Evolutionary conservation across 2,113 vertebrate genomes (phyloP), one percentile per base, ranked within the genome.

Genomic region (Erythrocercus mccallii): DNA sequence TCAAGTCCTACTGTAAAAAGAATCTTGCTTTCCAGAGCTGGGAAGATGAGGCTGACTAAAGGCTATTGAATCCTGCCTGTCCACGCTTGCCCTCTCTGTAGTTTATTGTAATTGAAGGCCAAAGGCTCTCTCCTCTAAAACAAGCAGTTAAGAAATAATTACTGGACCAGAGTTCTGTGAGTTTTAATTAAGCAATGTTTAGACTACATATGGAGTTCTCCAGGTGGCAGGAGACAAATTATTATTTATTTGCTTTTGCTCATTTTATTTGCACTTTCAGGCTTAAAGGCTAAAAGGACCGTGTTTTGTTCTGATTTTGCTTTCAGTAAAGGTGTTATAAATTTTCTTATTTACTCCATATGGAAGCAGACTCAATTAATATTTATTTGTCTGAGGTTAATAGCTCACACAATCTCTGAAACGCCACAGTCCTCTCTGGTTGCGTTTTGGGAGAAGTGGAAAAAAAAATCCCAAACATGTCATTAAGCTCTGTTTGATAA

Each of bases 241-340:
- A 91, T 86, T 95, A 94, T 96, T 94, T 95, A 95, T 95, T 94
- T 89, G 16, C 2, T 81, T 80, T 93, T 71, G 18, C 25, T 88
- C 9, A 37, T 93, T 95, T 95, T 90, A 83, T 86, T 93, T 92
- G 33, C 35, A 70, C 88, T 96, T 90, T 86, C 79, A 88, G 50
- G 50, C 45, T 92, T 88, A 77, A 82, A 93, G 71, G 58, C 50
- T 61, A 65, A 90, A 80, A 71, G 62, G 35, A 84, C 33, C 68
- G 42, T 40, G 40, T 77, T 93, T 82, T 92, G 23, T 86, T 88
- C 65, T 70, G 73, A 88, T 89, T 94, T 82, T 86, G 11, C n/a
- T 92, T 79, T 91, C 57, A 45, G 42, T 74, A 60, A 87, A 74
- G 22, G 40, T 92, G 40, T 12, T 81, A 74, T 81, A 89, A 92